A percentile compares a stretch with the other conserved stretches of the same genome.
phyloP scores from a whole-genome alignment of 2,797 vertebrate species.

The Borostomias antarcticus region DNA sequence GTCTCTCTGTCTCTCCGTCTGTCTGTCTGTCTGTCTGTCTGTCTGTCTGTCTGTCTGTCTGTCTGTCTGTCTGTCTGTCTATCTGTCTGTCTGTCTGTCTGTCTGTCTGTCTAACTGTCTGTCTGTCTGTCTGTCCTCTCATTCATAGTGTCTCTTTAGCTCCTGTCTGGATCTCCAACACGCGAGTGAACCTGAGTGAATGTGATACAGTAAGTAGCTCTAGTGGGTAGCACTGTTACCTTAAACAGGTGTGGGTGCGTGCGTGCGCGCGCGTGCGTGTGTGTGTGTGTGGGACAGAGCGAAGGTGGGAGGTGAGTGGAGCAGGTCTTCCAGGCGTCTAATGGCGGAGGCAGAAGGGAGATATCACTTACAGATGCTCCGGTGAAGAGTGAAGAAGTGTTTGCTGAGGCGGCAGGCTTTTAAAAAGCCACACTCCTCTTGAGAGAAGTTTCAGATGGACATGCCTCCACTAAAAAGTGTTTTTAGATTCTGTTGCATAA shows the following conservation, averaged over 20 bases:
- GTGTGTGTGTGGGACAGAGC: not conserved
- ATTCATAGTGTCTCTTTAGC: not conserved
- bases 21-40: no score
- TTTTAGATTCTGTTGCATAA: constrained; percentile 45
- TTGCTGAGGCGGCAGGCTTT: constrained; percentile 47
- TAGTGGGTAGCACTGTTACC: no score
- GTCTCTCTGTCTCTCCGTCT: no score
- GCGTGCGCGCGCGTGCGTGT: not conserved
- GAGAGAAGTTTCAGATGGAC: constrained; percentile 27
- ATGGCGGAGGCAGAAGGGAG: constrained; percentile 37
- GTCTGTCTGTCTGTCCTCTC: no score
- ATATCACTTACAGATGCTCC: constrained; percentile 50
- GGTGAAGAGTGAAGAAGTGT: constrained; percentile 43
- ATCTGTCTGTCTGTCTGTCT: no score
- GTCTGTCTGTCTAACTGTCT: no score
- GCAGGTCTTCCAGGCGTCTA: constrained; percentile 47
- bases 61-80: no score
- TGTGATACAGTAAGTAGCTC: no score
- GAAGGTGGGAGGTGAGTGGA: constrained; percentile 48
- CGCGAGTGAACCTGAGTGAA: not conserved
- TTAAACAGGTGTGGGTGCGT: no score
- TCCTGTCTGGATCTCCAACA: not conserved
- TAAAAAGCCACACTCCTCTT: constrained; percentile 20
- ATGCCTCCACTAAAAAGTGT: constrained; percentile 32
- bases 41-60: no score